phyloP scores from a whole-genome alignment of 2,113 vertebrate species.

The Amblyopsis rosae region DNA sequence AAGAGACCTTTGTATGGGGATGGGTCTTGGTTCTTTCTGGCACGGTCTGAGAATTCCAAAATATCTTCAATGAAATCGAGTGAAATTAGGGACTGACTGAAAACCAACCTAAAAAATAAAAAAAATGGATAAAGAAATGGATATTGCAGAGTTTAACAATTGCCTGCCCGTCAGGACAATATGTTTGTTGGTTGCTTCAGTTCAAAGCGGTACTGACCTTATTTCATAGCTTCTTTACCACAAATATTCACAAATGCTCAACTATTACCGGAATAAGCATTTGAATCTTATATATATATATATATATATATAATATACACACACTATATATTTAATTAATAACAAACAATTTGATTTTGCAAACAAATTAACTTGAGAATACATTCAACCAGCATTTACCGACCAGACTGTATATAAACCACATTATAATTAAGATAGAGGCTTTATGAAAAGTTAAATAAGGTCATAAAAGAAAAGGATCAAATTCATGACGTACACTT shows the following conservation, averaged over 20 bases:
- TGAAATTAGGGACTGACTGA: slow-evolving; percentile 95
- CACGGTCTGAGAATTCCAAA: slow-evolving; percentile 81
- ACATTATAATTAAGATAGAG: no score
- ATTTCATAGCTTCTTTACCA: no score
- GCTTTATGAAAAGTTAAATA: neutral
- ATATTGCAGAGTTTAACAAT: neutral
- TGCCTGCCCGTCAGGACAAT: neutral
- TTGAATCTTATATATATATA: no score
- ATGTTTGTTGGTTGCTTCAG: neutral
- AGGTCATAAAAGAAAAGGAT: neutral
- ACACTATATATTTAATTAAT: no score
- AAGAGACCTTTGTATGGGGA: slow-evolving; percentile 82
- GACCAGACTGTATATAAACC: no score
- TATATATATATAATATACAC: no score
- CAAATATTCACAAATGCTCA: no score
- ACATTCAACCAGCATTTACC: neutral
- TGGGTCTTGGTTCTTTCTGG: slow-evolving; percentile 75
- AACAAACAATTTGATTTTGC: no score
- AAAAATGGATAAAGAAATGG: neutral
- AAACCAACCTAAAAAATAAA: slow-evolving; percentile 86
- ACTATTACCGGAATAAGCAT: neutral
- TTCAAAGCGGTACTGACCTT: neutral
- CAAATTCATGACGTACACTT: slow-evolving; percentile 85
- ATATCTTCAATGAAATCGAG: slow-evolving; percentile 94
- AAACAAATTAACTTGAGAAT: neutral